These are phyloP conservation scores for Drosophila pallidifrons DNA, from an alignment of 1,140 invertebrate species.

Conservation along the genomic window DNA sequence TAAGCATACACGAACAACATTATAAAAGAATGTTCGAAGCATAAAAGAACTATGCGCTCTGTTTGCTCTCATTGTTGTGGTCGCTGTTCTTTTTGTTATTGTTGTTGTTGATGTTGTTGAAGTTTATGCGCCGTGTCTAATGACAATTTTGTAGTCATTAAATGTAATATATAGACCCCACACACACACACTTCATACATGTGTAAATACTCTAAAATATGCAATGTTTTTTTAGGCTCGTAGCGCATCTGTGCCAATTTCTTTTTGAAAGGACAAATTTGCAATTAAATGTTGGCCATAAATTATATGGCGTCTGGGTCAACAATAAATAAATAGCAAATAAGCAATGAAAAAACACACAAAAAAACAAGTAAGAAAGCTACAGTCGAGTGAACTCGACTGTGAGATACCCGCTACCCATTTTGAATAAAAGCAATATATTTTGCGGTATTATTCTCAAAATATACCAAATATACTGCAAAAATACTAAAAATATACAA, in stretches of 20 bases:
- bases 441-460: too few relatives aligned
- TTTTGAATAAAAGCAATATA: too few relatives aligned
- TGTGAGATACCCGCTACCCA: too few relatives aligned
- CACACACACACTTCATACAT: constrained; percentile 7
- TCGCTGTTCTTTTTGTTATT: not conserved
- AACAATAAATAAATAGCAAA: constrained; percentile 35
- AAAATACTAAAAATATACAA: too few relatives aligned
- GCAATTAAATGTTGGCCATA: constrained; percentile 75
- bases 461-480: too few relatives aligned
- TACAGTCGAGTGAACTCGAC: too few relatives aligned
- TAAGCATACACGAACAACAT: too few relatives aligned
- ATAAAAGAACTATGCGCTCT: constrained; percentile 54
- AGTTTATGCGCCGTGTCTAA: constrained; percentile 80
- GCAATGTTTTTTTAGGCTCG: constrained; percentile 20
- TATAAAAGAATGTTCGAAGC: not conserved
- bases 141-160: constrained; percentile 79
- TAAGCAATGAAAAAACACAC: constrained; percentile 22
- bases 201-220: constrained; percentile 25
- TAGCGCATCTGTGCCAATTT: constrained; percentile 38
- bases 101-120: constrained; percentile 15
- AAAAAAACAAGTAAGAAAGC: too few relatives aligned
- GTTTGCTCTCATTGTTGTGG: constrained; percentile 51
- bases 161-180: constrained; percentile 67
- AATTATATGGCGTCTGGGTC: constrained; percentile 65
- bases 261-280: constrained; percentile 58